Conservation (phyloP, 2,113 vertebrate species). For the Miniopterus natalensis region DNA sequence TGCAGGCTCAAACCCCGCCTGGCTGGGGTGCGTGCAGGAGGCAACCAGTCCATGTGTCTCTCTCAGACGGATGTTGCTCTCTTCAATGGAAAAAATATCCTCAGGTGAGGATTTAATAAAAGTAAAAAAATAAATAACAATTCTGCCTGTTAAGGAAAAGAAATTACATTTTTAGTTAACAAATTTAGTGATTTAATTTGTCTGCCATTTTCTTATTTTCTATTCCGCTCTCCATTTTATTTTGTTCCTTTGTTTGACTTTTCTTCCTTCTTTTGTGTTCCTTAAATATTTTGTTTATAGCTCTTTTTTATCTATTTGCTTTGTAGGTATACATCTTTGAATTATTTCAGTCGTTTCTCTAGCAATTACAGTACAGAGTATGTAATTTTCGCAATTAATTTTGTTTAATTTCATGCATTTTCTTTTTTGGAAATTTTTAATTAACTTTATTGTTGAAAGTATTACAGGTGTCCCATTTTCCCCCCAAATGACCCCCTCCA, state of each 20-base stretch:
- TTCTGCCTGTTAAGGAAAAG: not conserved
- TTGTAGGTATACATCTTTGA: not conserved
- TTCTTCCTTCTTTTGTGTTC: not conserved
- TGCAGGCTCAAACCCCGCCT: too few relatives aligned
- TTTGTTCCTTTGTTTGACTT: not conserved
- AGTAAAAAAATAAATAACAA: not conserved
- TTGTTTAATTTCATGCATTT: not conserved
- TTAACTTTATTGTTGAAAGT: too few relatives aligned
- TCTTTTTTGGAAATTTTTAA: not conserved
- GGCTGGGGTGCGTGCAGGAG: too few relatives aligned
- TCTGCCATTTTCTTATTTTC: not conserved
- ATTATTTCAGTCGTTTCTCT: not conserved
- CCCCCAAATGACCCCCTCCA: too few relatives aligned
- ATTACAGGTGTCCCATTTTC: too few relatives aligned
- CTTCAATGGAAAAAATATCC: too few relatives aligned
- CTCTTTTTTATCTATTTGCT: not conserved
- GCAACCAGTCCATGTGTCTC: too few relatives aligned
- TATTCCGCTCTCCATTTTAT: not conserved
- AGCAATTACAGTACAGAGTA: not conserved
- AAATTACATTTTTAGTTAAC: not conserved
- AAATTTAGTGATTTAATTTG: not conserved
- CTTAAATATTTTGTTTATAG: constrained; percentile 17
- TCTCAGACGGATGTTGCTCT: too few relatives aligned
- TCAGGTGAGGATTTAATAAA: too few relatives aligned
- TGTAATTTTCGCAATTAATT: not conserved